phyloP scores from a whole-genome alignment of 2,888 invertebrate genomes.

The Podabrus alpinus region DNA sequence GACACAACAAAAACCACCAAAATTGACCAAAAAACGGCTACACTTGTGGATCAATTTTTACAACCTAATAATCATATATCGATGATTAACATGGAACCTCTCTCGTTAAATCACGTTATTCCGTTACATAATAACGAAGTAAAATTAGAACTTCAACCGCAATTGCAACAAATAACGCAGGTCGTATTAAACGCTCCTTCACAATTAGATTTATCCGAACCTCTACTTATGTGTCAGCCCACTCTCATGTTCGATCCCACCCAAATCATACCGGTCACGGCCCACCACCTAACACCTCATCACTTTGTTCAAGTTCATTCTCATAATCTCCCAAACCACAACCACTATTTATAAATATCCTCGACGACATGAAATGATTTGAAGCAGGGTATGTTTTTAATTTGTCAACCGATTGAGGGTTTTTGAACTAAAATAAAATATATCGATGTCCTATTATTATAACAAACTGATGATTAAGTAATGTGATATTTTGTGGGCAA shows the following conservation, averaged over 20 bases:
- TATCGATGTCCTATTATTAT: background rate
- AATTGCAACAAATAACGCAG: conserved; percentile 42
- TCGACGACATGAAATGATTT: background rate
- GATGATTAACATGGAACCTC: conserved; percentile 42
- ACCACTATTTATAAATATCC: conserved; percentile 35
- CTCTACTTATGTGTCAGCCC: conserved; percentile 50
- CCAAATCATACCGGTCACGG: conserved; percentile 46
- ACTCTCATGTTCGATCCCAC: conserved; percentile 49
- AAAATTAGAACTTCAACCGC: conserved; percentile 42
- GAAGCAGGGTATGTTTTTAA: background rate
- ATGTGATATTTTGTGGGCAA: background rate
- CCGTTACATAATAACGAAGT: conserved; percentile 42
- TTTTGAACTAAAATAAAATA: background rate
- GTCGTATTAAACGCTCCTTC: conserved; percentile 43
- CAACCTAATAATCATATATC: conserved; percentile 37
- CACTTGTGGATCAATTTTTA: conserved; percentile 9
- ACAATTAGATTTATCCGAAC: conserved; percentile 45
- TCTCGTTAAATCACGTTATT: conserved; percentile 37
- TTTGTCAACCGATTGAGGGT: background rate
- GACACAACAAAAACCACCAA: background rate
- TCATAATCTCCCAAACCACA: conserved; percentile 38
- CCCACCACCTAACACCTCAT: conserved; percentile 41
- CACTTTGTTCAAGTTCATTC: conserved; percentile 49
- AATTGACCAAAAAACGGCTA: background rate
- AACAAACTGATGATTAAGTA: background rate